These are phyloP conservation scores for Mormyrus proboscirostris DNA, from an alignment of 2,797 vertebrate species.

Conservation along the genomic window DNA sequence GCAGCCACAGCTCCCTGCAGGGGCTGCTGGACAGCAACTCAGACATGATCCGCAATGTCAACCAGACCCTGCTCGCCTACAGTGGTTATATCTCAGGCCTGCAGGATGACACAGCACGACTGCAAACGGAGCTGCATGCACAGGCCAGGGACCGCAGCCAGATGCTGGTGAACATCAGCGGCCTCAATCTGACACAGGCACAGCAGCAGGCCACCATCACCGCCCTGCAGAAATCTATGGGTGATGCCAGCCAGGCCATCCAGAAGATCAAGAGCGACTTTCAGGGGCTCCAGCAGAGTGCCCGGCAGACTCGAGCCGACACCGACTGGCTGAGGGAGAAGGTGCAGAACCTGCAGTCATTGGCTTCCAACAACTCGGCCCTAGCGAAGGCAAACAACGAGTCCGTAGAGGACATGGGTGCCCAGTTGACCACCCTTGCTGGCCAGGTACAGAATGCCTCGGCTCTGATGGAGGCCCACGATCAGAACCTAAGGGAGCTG, in stretches of 20 bases:
- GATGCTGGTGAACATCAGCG: conserved; percentile 73
- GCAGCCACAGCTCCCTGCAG: conserved; percentile 76
- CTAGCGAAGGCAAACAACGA: conserved; percentile 82
- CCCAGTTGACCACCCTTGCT: conserved; percentile 70
- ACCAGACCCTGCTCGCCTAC: conserved; percentile 79
- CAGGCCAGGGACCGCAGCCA: conserved; percentile 75
- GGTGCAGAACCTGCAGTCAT: conserved; percentile 72
- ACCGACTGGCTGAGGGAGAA: conserved; percentile 81
- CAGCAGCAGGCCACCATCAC: conserved; percentile 77
- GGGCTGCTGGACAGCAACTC: conserved; percentile 73
- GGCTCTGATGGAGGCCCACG: conserved; percentile 69
- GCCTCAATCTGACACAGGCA: conserved; percentile 83
- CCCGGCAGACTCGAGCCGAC: conserved; percentile 78
- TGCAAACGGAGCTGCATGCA: conserved; percentile 79
- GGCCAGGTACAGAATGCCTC: conserved; percentile 83
- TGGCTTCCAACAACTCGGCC: conserved; percentile 74
- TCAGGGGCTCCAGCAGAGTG: conserved; percentile 77
- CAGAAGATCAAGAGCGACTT: conserved; percentile 81
- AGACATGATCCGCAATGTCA: conserved; percentile 72
- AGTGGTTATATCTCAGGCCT: conserved; percentile 71
- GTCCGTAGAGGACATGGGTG: conserved; percentile 79
- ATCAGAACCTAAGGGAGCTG: conserved; percentile 78
- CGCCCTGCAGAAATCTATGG: conserved; percentile 77
- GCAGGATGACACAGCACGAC: conserved; percentile 72
- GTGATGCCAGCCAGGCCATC: conserved; percentile 77